These are phyloP conservation scores for Drosophila tanythrix DNA, from an alignment of 2,888 invertebrate genomes.

Conservation along the genomic window DNA sequence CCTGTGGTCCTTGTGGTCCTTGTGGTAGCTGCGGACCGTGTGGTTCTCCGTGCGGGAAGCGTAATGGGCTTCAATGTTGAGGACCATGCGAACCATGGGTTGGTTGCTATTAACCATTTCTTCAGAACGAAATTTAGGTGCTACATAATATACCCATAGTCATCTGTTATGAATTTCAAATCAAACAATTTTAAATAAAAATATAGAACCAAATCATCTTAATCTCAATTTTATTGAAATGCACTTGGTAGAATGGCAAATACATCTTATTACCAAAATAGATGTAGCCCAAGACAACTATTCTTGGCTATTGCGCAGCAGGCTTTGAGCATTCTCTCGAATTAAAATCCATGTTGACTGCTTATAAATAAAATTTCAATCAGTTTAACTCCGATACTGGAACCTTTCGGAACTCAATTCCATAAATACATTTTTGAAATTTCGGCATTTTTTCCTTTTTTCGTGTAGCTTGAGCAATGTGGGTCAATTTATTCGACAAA, in stretches of 20 bases:
- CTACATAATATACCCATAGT: neutral
- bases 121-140: slow-evolving; percentile 22
- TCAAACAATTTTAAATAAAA: neutral
- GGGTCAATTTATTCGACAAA: neutral
- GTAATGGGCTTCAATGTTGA: slow-evolving; percentile 20
- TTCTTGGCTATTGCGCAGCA: slow-evolving; percentile 1
- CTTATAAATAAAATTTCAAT: neutral
- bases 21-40: neutral
- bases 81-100: slow-evolving; percentile 1
- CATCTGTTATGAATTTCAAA: neutral
- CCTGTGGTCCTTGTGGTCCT: neutral
- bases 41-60: slow-evolving; percentile 7
- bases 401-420: slow-evolving; percentile 24
- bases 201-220: neutral
- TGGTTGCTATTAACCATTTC: slow-evolving; percentile 5
- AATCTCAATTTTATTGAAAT: neutral
- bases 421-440: slow-evolving; percentile 24
- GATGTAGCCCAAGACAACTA: neutral
- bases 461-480: slow-evolving; percentile 29
- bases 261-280: neutral
- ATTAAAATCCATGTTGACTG: too few species aligned
- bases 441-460: slow-evolving; percentile 28
- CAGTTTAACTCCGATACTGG: slow-evolving; percentile 15
- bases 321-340: slow-evolving; percentile 6
- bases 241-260: neutral